These are phyloP conservation scores for Barypeithes pellucidus DNA, from an alignment of 2,888 invertebrate genomes.

Conservation along the genomic window DNA sequence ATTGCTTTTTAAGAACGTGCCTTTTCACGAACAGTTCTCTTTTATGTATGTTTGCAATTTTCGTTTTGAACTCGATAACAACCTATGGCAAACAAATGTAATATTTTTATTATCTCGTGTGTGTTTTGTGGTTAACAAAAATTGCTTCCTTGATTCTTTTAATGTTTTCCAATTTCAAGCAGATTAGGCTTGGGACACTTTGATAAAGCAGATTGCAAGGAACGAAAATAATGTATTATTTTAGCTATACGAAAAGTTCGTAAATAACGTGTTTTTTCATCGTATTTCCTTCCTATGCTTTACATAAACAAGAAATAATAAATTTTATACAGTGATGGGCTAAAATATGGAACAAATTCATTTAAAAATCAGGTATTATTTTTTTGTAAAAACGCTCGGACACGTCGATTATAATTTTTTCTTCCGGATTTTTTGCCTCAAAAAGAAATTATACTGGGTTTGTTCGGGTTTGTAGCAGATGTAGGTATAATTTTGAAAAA, in stretches of 20 bases:
- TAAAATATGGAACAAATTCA: too few species aligned
- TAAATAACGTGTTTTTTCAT: background rate
- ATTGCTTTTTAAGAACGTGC: constrained; percentile 17
- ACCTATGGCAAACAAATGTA: background rate
- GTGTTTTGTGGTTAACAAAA: background rate
- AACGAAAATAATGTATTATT: background rate
- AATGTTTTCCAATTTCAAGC: background rate
- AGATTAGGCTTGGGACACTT: background rate
- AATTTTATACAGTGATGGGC: too few species aligned
- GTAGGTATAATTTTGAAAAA: too few species aligned
- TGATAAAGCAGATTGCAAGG: background rate
- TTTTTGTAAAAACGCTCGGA: too few species aligned
- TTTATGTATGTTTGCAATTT: constrained; percentile 7
- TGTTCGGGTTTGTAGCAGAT: too few species aligned
- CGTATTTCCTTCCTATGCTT: too few species aligned
- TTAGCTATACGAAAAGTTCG: background rate
- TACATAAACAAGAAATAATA: too few species aligned
- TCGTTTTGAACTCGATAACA: constrained; percentile 14
- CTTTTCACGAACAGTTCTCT: constrained; percentile 6
- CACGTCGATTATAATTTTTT: too few species aligned
- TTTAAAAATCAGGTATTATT: too few species aligned
- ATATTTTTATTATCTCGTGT: constrained; percentile 8
- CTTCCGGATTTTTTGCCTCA: too few species aligned
- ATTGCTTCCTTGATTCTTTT: constrained; percentile 1
- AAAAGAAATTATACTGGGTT: too few species aligned